Evolutionary conservation across 2,888 invertebrate species (phyloP).

Genomic region (Machimus rusticus): DNA sequence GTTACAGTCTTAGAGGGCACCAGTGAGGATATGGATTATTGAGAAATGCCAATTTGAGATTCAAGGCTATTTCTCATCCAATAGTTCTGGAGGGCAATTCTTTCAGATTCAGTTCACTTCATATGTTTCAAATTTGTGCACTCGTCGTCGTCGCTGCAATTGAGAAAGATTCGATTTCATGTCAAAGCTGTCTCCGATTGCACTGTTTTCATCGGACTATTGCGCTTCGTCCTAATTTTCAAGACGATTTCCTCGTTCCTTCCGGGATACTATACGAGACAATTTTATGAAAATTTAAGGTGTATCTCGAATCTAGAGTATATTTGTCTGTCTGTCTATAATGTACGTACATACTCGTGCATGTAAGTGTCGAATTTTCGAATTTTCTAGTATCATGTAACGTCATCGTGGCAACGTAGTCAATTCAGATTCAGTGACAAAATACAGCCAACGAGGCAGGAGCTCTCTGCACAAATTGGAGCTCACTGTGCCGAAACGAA

Average conservation of each 20-base stretch:
- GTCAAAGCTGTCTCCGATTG: neutral
- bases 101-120: neutral
- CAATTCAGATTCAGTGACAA: neutral
- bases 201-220: neutral
- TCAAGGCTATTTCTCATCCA: neutral
- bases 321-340: neutral
- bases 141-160: neutral
- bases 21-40: neutral
- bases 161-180: neutral
- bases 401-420: neutral
- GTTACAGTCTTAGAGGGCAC: neutral
- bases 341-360: neutral
- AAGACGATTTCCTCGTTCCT: neutral
- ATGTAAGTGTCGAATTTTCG: neutral
- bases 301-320: neutral
- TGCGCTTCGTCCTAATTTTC: neutral
- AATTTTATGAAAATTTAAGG: conserved; percentile 9
- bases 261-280: neutral
- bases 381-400: neutral
- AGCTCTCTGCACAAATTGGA: neutral
- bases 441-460: neutral
- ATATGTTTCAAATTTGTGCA: neutral
- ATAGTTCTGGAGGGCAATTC: neutral
- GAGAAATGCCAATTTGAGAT: neutral
- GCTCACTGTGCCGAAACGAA: neutral